These are phyloP conservation scores for Agrochola lota DNA, from an alignment of 2,888 invertebrate genomes.

Conservation along the genomic window DNA sequence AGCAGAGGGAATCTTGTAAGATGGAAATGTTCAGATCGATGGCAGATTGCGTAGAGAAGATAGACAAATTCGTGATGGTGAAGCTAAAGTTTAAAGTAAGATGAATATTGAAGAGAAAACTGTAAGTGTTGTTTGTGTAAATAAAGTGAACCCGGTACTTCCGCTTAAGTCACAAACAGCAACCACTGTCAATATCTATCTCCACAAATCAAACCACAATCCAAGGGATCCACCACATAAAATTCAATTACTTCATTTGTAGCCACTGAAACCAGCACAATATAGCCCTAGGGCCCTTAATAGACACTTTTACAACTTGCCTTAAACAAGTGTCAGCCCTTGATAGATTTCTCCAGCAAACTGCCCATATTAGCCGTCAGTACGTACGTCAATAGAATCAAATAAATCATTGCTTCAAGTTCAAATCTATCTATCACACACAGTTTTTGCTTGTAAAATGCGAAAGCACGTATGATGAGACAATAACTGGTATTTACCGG, in stretches of 20 bases:
- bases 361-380: conserved; percentile 54
- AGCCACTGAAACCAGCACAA: conserved; percentile 46
- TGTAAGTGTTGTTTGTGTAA: background rate
- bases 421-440: conserved; percentile 68
- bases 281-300: conserved; percentile 46
- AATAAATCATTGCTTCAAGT: conserved; percentile 68
- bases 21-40: background rate
- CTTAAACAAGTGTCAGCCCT: conserved; percentile 50
- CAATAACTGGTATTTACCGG: conserved; percentile 61
- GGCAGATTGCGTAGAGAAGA: background rate
- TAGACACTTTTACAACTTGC: conserved; percentile 60
- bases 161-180: conserved; percentile 4
- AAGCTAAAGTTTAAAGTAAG: background rate
- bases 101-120: background rate
- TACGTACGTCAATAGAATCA: conserved; percentile 52
- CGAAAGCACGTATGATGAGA: conserved; percentile 66
- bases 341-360: conserved; percentile 56
- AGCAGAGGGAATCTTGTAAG: background rate
- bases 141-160: background rate
- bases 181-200: conserved; percentile 20
- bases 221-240: conserved; percentile 54
- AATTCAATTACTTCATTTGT: conserved; percentile 64
- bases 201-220: conserved; percentile 52
- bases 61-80: background rate
- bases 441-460: conserved; percentile 67